Evolutionary conservation across 2,113 vertebrate species (phyloP), one percentile per base, ranked within the genome.

Genomic region (Sylvia atricapilla): DNA sequence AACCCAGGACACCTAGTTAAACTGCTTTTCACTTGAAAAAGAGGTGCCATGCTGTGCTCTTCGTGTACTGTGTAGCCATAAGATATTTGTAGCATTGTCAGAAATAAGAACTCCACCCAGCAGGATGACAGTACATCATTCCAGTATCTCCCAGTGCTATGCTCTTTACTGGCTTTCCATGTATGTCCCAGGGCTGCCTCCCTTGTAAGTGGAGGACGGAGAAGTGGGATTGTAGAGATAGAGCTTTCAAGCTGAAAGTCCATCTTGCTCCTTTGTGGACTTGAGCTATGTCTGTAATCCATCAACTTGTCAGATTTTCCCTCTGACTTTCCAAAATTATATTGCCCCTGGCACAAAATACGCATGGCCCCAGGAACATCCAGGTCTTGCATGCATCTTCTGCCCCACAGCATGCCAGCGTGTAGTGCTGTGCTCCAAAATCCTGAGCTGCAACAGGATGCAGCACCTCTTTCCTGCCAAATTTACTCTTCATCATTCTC

Each of bases 1-100:
- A n/a, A n/a, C n/a, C n/a, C n/a, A n/a, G n/a, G n/a, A n/a, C n/a
- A n/a, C 43, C 33, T 60, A 49, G 16, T 43, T 69, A 77, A 83
- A 62, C 25, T 52, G 28, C 44, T 89, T 81, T 90, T 70, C 39
- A 13, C 21, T 64, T 78, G 28, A 25, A 69, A 69, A 70, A 63
- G 44, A 10, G 1, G 4, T 75, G 33, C 68, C 28, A 19, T 46
- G n/a, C 27, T 62, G 10, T 73, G 39, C 30, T 55, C 13, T 30
- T 52, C 20, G 13, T 18, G 18, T 33, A 43, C n/a, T 0, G 0
- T 25, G 11, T 41, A 56, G 41, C 43, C 4, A 0, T 22, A 53
- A 69, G 23, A 20, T 76, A 33, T 66, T 66, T 66, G 30, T 69
- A 50, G 24, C 3, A 0, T 28, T 46, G 39, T 63, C 27, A 87